Evolutionary conservation across 2,797 vertebrate species (phyloP).

Genomic region (Holocentrus rufus): DNA sequence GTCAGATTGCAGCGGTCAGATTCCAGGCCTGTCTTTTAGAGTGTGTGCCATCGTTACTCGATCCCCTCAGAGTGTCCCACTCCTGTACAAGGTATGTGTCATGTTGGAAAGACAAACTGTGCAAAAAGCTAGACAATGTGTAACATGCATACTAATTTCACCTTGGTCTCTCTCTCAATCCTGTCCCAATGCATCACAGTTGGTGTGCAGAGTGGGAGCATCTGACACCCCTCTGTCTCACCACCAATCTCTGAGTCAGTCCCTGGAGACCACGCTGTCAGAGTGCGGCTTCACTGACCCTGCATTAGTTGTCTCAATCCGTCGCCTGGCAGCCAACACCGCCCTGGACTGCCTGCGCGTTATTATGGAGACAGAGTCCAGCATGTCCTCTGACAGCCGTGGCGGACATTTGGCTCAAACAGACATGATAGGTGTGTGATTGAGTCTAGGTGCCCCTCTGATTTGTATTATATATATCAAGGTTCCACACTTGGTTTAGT

Average conservation of each 20-base stretch:
- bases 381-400: constrained; percentile 71
- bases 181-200: constrained; percentile 52
- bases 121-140: not conserved
- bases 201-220: constrained; percentile 77
- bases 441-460: not conserved
- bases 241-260: constrained; percentile 69
- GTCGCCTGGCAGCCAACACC: constrained; percentile 60
- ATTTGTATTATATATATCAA: not conserved
- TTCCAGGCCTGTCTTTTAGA: constrained; percentile 69
- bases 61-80: constrained; percentile 77
- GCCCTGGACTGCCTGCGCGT: constrained; percentile 73
- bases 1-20: constrained; percentile 32
- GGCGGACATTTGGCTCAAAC: constrained; percentile 74
- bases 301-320: constrained; percentile 61
- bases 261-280: constrained; percentile 76
- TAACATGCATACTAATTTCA: not conserved
- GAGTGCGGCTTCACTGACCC: constrained; percentile 75
- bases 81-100: constrained; percentile 78
- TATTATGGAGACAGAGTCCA: constrained; percentile 73
- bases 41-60: constrained; percentile 80
- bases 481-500: too few relatives aligned
- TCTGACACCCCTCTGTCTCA: constrained; percentile 73
- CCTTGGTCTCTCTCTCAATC: not conserved
- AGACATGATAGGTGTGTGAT: constrained; percentile 79
- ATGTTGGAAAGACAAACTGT: not conserved